A percentile compares a stretch with the other conserved stretches of the same genome.
Conservation (phyloP, 2,113 vertebrate genomes). For the Peucedramus taeniatus region DNA sequence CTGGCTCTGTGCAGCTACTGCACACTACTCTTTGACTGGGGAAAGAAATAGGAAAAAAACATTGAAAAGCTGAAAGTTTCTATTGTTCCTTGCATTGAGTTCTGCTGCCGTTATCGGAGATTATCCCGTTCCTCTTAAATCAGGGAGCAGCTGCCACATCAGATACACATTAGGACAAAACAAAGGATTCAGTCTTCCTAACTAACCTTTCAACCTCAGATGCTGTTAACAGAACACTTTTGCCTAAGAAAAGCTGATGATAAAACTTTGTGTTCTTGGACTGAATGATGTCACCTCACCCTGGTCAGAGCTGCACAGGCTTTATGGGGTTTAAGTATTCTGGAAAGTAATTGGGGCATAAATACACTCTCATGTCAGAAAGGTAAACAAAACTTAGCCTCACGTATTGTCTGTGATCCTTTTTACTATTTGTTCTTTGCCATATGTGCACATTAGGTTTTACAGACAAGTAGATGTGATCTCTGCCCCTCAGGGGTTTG, state of each 20-base stretch:
- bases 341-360: neutral
- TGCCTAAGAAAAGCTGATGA: neutral
- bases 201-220: neutral
- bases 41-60: neutral
- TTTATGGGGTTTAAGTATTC: neutral
- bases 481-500: slow-evolving; percentile 23
- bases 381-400: slow-evolving; percentile 15
- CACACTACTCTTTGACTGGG: neutral
- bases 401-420: slow-evolving; percentile 10
- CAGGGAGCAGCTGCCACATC: slow-evolving; percentile 6
- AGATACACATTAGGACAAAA: neutral
- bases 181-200: neutral
- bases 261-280: neutral
- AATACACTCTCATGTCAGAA: neutral
- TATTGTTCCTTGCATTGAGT: neutral
- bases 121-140: neutral
- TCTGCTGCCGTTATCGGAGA: neutral
- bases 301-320: neutral
- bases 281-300: neutral
- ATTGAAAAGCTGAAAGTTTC: neutral
- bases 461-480: slow-evolving; percentile 48
- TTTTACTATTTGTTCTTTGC: slow-evolving; percentile 43
- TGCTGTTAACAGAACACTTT: neutral
- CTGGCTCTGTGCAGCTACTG: neutral
- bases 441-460: slow-evolving; percentile 50